Base-by-base conservation (phyloP, 2,113 vertebrate genomes). In the Neolamprologus longior region DNA sequence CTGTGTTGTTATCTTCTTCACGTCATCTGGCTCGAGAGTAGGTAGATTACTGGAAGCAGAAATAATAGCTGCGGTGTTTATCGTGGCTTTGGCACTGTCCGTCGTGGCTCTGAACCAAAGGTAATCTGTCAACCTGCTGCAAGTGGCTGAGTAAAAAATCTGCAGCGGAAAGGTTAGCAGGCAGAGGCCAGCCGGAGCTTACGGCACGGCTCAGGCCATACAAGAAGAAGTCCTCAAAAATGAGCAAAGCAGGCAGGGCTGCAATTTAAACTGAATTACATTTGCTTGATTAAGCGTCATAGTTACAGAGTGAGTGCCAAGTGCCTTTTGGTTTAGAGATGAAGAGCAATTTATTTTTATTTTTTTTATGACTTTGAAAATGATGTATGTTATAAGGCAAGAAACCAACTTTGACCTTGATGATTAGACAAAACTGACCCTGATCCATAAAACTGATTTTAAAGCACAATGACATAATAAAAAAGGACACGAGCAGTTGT, bases 1-100 rank as follows among this genome's bases (percentile, higher is more conserved):
- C 90, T 82, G 87, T 81, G 87, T 90, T 86, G 86, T 94, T 95
- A 94, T 94, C 93, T 90, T 58, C 86, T 86, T 90, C 86, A 88
- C 89, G 88, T 94, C 93, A 94, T 95, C 92, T 92, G 89, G 93
- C 89, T 86, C 19, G 2, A 81, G 91, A 87, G 88, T 80, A 79
- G 87, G 89, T 93, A 87, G 93, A 95, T 96, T 96, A 95, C 95
- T 95, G 95, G 93, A 96, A 95, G 93, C 91, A 91, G 91, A 94
- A 94, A 94, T 94, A 95, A 94, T 94, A 90, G 88, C 89, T 66
- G 83, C 91, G 66, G 84, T 95, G 94, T 96, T 96, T 95, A 95
- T 92, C 80, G 55, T 93, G 93, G 91, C 91, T 92, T 88, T 92
- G 93, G 89, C 85, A 81, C 89, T 94, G 92, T 95, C 92, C 87